phyloP scores from a whole-genome alignment of 2,113 vertebrate genomes.

The Ochotona curzoniae region DNA sequence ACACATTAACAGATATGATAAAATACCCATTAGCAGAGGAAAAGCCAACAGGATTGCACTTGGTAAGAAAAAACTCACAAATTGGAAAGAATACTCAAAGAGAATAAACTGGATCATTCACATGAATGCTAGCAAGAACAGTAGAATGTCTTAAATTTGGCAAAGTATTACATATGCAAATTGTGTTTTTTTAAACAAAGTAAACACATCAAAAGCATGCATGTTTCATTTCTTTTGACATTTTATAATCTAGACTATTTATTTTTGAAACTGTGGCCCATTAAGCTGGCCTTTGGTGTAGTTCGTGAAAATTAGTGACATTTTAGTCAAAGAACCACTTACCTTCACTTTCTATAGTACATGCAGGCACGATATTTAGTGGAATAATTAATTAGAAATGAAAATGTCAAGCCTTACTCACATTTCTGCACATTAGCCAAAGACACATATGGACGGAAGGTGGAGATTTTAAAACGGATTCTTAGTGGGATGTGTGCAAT shows the following conservation, averaged over 20 bases:
- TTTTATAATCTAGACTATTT: constrained; percentile 81
- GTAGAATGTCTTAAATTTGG: constrained; percentile 60
- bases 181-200: constrained; percentile 69
- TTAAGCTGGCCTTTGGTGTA: constrained; percentile 74
- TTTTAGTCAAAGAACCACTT: constrained; percentile 75
- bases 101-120: constrained; percentile 34
- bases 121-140: constrained; percentile 25
- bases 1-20: constrained; percentile 34
- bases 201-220: constrained; percentile 73
- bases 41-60: constrained; percentile 13
- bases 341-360: constrained; percentile 59
- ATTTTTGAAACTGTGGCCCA: constrained; percentile 77
- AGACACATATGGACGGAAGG: constrained; percentile 54
- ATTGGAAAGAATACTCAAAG: constrained; percentile 37
- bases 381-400: constrained; percentile 78
- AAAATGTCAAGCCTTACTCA: constrained; percentile 75
- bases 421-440: constrained; percentile 58
- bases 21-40: constrained; percentile 35
- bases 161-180: constrained; percentile 72
- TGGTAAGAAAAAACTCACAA: constrained; percentile 22
- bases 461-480: constrained; percentile 50
- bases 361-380: constrained; percentile 71
- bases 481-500: constrained; percentile 17
- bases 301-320: constrained; percentile 76
- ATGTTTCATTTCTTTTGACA: constrained; percentile 82